Base-by-base conservation (phyloP, 2,888 invertebrate species). In the Mythimna vitellina region DNA sequence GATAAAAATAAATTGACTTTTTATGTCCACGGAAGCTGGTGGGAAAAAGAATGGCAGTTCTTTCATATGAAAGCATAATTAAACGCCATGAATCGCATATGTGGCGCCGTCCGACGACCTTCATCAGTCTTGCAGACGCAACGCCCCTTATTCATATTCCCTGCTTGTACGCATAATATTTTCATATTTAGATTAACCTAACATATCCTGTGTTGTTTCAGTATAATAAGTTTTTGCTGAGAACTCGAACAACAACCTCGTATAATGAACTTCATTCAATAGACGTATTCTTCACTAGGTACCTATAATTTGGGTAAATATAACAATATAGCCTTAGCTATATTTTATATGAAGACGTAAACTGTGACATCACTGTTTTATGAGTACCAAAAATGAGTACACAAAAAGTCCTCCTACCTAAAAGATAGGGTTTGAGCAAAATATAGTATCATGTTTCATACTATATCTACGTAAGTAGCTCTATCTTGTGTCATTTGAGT, bases 181-280 rank as follows among this genome's bases (percentile, higher is more conserved):
- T 83, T 84, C 81, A 83, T 83, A 83, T 81, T 83, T 70, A 78
- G 80, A 84, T 84, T 73, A 85, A 66, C 65, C 70, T 65, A 57
- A 75, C 83, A 67, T 83, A 82, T 83, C 71, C 68, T 57, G 58
- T 75, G 83, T 84, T 83, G 79, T 79, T 81, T 74, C 72, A 77
- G 85, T 77, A 83, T 85, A 84, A 84, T 74, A 70, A 79, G 77
- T 76, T 81, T 80, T 77, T 70, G 72, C 71, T 73, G 69, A 65
- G 62, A 79, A 65, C 70, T 72, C 57, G 14, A 78, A 78, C 58
- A 78, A 73, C 32, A 20, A 63, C 56, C 51, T 78, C 54, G 66
- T 67, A 61, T 74, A 79, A 73, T 78, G 66, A 69, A 69, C 53
- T 68, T 38, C 56, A 65, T 29, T 62, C 56, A 60, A 69, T 63